A percentile compares a stretch with the other conserved stretches of the same genome.
Evolutionary conservation across 2,113 vertebrate species (phyloP).

Genomic region (Orycteropus afer): DNA sequence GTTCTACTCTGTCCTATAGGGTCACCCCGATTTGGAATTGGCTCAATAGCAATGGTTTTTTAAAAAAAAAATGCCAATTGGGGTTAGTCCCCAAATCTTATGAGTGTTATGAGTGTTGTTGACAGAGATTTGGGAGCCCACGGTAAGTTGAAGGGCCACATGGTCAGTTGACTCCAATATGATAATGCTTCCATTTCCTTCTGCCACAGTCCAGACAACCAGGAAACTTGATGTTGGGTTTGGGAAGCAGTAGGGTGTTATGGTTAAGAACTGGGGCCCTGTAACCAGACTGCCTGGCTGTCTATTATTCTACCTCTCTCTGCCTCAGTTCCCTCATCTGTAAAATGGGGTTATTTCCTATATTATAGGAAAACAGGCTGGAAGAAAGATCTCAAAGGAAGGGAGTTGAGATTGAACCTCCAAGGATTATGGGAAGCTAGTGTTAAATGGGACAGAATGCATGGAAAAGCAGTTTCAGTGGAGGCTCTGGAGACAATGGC

Average conservation of each 20-base stretch:
- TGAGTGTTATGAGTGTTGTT: neutral
- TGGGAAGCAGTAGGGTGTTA: neutral
- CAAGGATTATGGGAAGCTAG: neutral
- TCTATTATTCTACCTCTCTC: neutral
- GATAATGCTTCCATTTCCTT: neutral
- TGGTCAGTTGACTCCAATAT: rapidly evolving
- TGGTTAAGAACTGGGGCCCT: too few relatives aligned
- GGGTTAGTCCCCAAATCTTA: neutral
- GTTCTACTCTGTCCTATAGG: too few relatives aligned
- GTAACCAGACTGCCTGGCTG: neutral
- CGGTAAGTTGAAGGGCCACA: rapidly evolving
- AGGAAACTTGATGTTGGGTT: neutral
- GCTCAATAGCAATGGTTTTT: too few relatives aligned
- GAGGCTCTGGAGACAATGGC: neutral
- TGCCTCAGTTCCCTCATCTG: neutral
- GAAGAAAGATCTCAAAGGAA: slow-evolving; percentile 6
- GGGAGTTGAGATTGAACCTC: neutral
- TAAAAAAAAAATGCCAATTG: too few relatives aligned
- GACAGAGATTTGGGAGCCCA: neutral
- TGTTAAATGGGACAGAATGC: neutral
- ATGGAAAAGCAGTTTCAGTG: neutral
- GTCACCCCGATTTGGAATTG: too few relatives aligned
- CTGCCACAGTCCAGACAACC: neutral
- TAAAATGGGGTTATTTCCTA: neutral
- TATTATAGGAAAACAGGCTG: neutral